Base-by-base conservation (phyloP, 2,797 vertebrate species). In the Salarias fasciatus region DNA sequence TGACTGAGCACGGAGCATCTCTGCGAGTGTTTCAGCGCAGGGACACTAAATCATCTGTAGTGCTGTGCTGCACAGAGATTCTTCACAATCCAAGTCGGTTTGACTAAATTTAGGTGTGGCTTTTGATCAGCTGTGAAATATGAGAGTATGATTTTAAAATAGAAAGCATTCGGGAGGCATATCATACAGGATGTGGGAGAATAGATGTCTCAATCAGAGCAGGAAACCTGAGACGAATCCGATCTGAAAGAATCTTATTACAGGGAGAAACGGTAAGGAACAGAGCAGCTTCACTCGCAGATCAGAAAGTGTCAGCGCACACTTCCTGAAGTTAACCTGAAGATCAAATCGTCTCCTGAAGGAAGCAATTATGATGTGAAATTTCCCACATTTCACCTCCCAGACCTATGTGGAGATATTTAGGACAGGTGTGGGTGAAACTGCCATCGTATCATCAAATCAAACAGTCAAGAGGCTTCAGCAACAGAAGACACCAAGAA, bases 1-100 rank as follows among this genome's bases (percentile, higher is more conserved):
- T 31, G 33, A 66, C 9, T 57, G 52, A 71, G 42, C 53, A 5
- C 62, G 69, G 63, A 74, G 78, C 52, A 58, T 11, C 12, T 38
- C 33, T 38, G 53, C 9, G 7, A 13, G n/a, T 31, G 43, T 46
- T 48, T 53, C 35, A 53, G 52, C 46, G 44, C 6, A n/a, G 60
- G 44, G 54, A 41, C 48, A 9, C 8, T 9, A 6, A 7, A n/a
- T 46, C 35, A 38, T 53, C 24, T 33, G 50, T 24, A 40, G n/a
- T 9, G 61, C 40, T 10, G 42, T 30, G 41, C 66, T 50, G 11
- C 1, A 11, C 18, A 14, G 12, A 12, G 8, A 15, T 42, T 47
- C 11, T 8, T 5, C 18, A 33, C 9, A 47, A 55, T 43, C 41
- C 28, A 24, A 60, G 38, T 5, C 4, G 5, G 11, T 47, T 36